Percentiles rank a stretch among this genome's conserved stretches.
These are phyloP conservation scores for Drosophila micromelanica DNA, from an alignment of 1,140 invertebrate genomes.

Conservation along the genomic window DNA sequence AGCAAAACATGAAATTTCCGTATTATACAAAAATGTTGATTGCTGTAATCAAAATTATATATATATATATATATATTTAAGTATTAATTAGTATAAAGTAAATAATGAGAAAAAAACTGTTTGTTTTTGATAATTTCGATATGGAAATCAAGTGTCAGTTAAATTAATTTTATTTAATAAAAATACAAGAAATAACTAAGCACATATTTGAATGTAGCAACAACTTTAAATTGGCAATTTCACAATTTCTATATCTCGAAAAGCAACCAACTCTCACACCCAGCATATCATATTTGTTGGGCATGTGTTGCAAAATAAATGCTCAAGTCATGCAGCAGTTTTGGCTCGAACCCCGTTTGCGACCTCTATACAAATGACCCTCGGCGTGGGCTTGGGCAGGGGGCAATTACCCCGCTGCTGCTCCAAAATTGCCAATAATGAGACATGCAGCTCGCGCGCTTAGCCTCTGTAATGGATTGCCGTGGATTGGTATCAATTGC, in stretches of 20 bases:
- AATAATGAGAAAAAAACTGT: constrained; percentile 19
- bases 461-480: constrained; percentile 83
- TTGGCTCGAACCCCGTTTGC: constrained; percentile 26
- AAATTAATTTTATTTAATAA: constrained; percentile 66
- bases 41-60: constrained; percentile 50
- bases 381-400: constrained; percentile 13
- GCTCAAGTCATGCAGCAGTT: constrained; percentile 53
- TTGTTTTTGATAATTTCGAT: constrained; percentile 57
- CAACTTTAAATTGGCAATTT: not conserved
- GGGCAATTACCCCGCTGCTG: constrained; percentile 67
- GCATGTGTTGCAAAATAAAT: constrained; percentile 60
- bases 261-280: not conserved
- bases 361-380: constrained; percentile 45
- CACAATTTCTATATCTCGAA: not conserved
- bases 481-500: constrained; percentile 83
- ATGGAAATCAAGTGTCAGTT: constrained; percentile 54
- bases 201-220: not conserved
- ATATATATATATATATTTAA: constrained; percentile 48
- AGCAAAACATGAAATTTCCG: constrained; percentile 25
- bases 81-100: constrained; percentile 61
- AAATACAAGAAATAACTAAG: constrained; percentile 25
- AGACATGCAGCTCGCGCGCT: constrained; percentile 83
- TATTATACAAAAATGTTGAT: constrained; percentile 43
- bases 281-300: constrained; percentile 1
- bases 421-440: constrained; percentile 83